Evolutionary conservation across 2,113 vertebrate species (phyloP).

Genomic region (Cygnus atratus): DNA sequence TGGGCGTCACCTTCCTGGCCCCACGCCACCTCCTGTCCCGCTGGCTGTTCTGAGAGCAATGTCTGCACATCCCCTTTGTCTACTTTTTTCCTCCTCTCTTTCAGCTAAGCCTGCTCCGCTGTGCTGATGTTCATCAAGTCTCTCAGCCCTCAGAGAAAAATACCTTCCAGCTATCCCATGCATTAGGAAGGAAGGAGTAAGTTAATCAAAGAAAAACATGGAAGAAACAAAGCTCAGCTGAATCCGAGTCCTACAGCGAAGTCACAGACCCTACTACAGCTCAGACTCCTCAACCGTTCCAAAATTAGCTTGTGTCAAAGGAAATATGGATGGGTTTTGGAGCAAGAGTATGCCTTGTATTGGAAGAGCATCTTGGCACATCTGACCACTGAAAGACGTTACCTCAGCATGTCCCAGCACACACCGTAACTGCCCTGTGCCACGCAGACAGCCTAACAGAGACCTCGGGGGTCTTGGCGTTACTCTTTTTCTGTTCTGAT

Average conservation of each 20-base stretch:
- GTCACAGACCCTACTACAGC: neutral
- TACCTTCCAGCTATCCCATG: neutral
- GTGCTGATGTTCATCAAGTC: too few species aligned
- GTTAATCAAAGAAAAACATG: neutral
- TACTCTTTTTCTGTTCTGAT: neutral
- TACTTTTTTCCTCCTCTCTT: neutral
- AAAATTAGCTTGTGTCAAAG: neutral
- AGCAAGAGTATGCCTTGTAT: neutral
- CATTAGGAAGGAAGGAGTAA: neutral
- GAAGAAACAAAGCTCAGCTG: neutral
- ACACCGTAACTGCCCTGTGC: too few species aligned
- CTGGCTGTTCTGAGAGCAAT: neutral
- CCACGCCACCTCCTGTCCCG: neutral
- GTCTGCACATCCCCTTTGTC: neutral
- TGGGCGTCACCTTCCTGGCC: too few species aligned
- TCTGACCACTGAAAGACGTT: neutral
- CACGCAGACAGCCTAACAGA: neutral
- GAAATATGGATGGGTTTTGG: neutral
- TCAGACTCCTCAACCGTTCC: neutral
- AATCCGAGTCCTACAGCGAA: neutral
- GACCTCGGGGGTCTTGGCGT: neutral
- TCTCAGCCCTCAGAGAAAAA: neutral
- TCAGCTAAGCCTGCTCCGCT: neutral
- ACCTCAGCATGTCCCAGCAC: neutral
- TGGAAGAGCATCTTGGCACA: neutral